phyloP scores from a whole-genome alignment of 2,888 invertebrate species.

The Chymomyza caudatula region DNA sequence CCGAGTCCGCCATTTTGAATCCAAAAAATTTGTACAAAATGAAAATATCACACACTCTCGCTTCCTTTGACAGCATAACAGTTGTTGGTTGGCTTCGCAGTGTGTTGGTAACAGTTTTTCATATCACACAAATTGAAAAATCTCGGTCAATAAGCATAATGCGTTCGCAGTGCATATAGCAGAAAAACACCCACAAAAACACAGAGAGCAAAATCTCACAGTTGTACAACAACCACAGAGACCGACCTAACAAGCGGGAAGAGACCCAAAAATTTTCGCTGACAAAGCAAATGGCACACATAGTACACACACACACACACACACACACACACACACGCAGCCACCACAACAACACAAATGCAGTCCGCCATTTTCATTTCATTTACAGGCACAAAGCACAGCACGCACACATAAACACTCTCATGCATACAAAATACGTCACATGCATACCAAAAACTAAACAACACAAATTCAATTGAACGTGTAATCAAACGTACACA shows the following conservation, averaged over 20 bases:
- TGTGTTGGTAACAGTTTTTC: conserved; percentile 33
- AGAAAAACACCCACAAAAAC: background rate
- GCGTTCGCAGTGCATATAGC: conserved; percentile 24
- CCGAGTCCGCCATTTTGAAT: background rate
- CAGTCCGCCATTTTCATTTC: conserved; percentile 36
- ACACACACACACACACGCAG: conserved; percentile 7
- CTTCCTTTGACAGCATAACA: background rate
- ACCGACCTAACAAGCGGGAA: conserved; percentile 16
- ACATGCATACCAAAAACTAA: conserved; percentile 41
- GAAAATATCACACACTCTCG: background rate
- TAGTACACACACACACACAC: background rate
- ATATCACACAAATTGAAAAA: conserved; percentile 47
- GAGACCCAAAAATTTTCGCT: conserved; percentile 18
- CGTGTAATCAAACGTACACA: background rate
- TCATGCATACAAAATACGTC: conserved; percentile 20
- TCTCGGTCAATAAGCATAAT: conserved; percentile 59
- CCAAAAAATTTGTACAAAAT: background rate
- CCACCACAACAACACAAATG: no score
- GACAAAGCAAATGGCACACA: conserved; percentile 32
- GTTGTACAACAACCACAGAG: background rate
- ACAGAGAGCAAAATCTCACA: background rate
- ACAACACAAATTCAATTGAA: conserved; percentile 44
- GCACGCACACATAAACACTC: background rate
- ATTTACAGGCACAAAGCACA: conserved; percentile 4
- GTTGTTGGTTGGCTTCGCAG: background rate